Base-by-base conservation (phyloP, 2,888 invertebrate species). In the Ethmia dodecea region DNA sequence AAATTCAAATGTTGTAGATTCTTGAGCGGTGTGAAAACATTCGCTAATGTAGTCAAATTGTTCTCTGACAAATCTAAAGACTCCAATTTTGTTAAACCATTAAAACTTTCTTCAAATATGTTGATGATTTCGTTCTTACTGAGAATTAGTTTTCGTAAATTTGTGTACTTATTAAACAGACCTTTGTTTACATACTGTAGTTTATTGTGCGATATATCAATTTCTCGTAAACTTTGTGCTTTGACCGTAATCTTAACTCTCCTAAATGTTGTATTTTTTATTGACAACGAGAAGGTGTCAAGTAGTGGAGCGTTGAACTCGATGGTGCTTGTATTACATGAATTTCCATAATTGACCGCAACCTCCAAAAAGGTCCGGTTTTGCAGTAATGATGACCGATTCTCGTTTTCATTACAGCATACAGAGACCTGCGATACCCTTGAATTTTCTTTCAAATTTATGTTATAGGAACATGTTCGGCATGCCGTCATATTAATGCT, bases 61-160 rank as follows among this genome's bases (percentile, higher is more conserved):
- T 94, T 94, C 58, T 88, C 86, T 26, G 93, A 91, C 34, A 95
- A 71, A 58, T 93, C 92, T 52, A 95, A 76, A 32, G 88, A 88
- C 62, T 91, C 90, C 45, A 95, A 77, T 47, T 86, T 87, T 11
- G 74, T 70, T 43, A 94, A 76, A 20, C 89, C 89, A 45, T 79
- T 79, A 53, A 93, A 91, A 56, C 88, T 89, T 49, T 80, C 76
- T 43, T 86, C 84, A 55, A 80, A 81, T 53, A 90, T 86, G 45
- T 62, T 76, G 35, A 77, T 63, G 41, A 94, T 88, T 35, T 86
- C 83, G 71, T 95, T 95, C 54, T 88, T 88, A 60, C 91, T 91
- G 54, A 94, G 74, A 64, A 90, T 89, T 45, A 95, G 80, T 71
- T 89, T 88, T 53, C 89, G 88, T 31, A 93, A 78, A 49, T 79